Conservation (phyloP, 1,140 invertebrate species). For the Portunus trituberculatus region DNA sequence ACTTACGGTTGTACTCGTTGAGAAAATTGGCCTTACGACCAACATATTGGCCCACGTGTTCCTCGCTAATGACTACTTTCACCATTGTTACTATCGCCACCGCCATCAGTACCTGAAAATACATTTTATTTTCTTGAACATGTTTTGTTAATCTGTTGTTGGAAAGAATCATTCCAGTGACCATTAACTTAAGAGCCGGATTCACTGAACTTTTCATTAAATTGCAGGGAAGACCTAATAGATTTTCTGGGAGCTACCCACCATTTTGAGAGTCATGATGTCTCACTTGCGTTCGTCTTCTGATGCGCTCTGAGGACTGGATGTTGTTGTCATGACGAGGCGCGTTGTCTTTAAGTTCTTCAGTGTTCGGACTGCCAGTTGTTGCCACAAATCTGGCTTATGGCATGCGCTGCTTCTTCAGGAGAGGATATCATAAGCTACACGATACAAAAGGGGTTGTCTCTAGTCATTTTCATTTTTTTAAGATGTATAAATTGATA, state of each 20-base stretch:
- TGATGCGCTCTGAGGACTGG: background rate
- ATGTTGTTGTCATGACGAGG: background rate
- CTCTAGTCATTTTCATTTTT: too few species aligned
- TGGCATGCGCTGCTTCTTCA: background rate
- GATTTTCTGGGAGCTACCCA: background rate
- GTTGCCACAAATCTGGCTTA: background rate
- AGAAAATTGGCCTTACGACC: background rate
- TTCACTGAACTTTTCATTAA: background rate
- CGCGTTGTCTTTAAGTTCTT: background rate
- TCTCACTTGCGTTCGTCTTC: background rate
- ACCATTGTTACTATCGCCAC: background rate
- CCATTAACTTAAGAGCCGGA: background rate
- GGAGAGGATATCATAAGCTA: background rate
- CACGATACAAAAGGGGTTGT: background rate
- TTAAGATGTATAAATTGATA: too few species aligned
- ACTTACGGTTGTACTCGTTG: slow-evolving; percentile 8
- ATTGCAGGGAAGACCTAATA: background rate
- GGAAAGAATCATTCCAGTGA: too few species aligned
- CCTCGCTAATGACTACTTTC: background rate
- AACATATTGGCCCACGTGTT: background rate
- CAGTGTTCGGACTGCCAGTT: background rate
- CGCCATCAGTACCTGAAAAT: background rate
- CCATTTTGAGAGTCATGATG: background rate
- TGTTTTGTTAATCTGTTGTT: too few species aligned
- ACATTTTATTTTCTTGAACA: background rate